Percentiles rank a stretch among this genome's conserved stretches.
These are phyloP conservation scores for Syngnathus acus DNA, from an alignment of 2,797 vertebrate species.

Conservation along the genomic window DNA sequence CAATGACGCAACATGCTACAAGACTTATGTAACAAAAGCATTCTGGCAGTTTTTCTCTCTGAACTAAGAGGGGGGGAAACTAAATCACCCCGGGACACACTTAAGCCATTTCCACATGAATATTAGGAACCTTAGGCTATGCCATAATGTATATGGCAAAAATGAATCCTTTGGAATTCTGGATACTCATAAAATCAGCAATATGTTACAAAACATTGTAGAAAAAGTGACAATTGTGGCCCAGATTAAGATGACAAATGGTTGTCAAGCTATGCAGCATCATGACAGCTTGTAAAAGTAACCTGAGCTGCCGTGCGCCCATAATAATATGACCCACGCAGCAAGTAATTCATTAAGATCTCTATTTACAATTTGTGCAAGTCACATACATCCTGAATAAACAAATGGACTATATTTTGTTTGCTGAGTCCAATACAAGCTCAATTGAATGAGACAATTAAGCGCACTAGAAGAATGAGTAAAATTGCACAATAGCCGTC, in stretches of 20 bases:
- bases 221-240: background rate
- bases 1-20: background rate
- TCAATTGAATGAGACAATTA: too few relatives aligned
- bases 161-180: too few relatives aligned
- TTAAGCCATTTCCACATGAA: background rate
- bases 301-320: background rate
- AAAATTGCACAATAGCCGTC: too few relatives aligned
- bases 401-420: too few relatives aligned
- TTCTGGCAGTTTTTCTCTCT: background rate
- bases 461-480: too few relatives aligned
- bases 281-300: background rate
- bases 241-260: too few relatives aligned
- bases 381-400: background rate
- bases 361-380: background rate
- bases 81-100: background rate
- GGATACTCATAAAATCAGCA: too few relatives aligned
- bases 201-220: too few relatives aligned
- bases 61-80: background rate
- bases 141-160: too few relatives aligned
- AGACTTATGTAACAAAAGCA: conserved; percentile 4
- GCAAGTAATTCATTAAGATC: background rate
- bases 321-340: background rate
- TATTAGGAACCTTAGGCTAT: background rate
- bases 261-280: background rate
- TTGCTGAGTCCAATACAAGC: too few relatives aligned